Evolutionary conservation across 2,797 vertebrate genomes (phyloP).

Genomic region (Pangasius krempfi): DNA sequence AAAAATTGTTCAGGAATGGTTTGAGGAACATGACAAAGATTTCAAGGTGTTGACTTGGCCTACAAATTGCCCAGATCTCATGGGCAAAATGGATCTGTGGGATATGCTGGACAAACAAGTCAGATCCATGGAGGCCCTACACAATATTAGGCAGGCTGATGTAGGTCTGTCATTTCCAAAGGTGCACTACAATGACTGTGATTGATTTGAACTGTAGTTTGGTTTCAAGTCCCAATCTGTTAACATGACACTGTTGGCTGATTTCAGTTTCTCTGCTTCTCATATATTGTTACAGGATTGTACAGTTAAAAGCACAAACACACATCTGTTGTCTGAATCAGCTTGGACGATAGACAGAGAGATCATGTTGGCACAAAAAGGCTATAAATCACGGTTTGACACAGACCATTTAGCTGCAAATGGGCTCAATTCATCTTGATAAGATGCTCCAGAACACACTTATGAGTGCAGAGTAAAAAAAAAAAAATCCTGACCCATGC

Average conservation of each 20-base stretch:
- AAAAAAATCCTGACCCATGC: conserved; percentile 25
- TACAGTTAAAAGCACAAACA: conserved; percentile 44
- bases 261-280: conserved; percentile 24
- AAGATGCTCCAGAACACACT: conserved; percentile 52
- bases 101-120: too few species aligned
- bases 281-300: conserved; percentile 32
- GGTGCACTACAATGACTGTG: neutral
- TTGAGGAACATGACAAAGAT: too few species aligned
- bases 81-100: too few species aligned
- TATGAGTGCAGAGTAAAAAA: conserved; percentile 19
- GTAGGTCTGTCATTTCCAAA: conserved; percentile 1
- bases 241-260: conserved; percentile 33
- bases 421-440: conserved; percentile 55
- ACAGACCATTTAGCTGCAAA: conserved; percentile 58
- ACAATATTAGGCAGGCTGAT: too few species aligned
- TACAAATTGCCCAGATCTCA: too few species aligned
- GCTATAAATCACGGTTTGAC: conserved; percentile 55
- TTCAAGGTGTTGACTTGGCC: too few species aligned
- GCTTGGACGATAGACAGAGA: conserved; percentile 53
- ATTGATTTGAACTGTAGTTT: conserved; percentile 15
- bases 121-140: too few species aligned
- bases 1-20: too few species aligned
- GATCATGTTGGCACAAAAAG: conserved; percentile 48
- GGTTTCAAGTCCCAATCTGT: conserved; percentile 15
- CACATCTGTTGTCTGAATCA: conserved; percentile 46